Percentiles rank a stretch among this genome's conserved stretches.
These are phyloP conservation scores for Gonioctena quinquepunctata DNA, from an alignment of 1,140 invertebrate genomes.

Conservation along the genomic window DNA sequence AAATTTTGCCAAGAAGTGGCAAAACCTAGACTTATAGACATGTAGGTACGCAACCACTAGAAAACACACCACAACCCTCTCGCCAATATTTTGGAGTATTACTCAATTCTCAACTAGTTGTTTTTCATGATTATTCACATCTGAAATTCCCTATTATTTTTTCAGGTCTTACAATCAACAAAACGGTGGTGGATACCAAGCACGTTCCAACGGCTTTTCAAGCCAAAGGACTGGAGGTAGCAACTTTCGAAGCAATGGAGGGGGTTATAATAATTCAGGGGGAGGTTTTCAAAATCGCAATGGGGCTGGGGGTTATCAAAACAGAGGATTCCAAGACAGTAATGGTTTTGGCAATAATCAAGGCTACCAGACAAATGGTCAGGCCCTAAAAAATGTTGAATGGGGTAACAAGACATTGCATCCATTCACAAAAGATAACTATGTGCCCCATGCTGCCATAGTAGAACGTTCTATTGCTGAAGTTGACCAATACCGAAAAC, in stretches of 20 bases:
- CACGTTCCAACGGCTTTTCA: not conserved
- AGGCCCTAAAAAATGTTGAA: not conserved
- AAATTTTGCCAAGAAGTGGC: too few species aligned
- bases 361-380: constrained; percentile 65
- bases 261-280: not conserved
- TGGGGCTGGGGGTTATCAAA: not conserved
- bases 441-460: constrained; percentile 77
- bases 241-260: too few species aligned
- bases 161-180: not conserved
- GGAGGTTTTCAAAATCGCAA: not conserved
- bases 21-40: too few species aligned
- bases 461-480: constrained; percentile 71
- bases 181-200: not conserved
- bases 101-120: too few species aligned
- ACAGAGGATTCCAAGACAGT: constrained; percentile 69
- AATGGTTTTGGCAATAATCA: constrained; percentile 68
- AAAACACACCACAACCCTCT: too few species aligned
- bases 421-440: constrained; percentile 84
- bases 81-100: too few species aligned
- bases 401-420: not conserved
- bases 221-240: not conserved
- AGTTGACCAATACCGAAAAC: constrained; percentile 70
- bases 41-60: too few species aligned
- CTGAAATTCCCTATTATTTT: too few species aligned
- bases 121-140: too few species aligned